A percentile compares a stretch with the other conserved stretches of the same genome.
Conservation (phyloP, 2,797 vertebrate species). For the Cirrhinus mrigala region DNA sequence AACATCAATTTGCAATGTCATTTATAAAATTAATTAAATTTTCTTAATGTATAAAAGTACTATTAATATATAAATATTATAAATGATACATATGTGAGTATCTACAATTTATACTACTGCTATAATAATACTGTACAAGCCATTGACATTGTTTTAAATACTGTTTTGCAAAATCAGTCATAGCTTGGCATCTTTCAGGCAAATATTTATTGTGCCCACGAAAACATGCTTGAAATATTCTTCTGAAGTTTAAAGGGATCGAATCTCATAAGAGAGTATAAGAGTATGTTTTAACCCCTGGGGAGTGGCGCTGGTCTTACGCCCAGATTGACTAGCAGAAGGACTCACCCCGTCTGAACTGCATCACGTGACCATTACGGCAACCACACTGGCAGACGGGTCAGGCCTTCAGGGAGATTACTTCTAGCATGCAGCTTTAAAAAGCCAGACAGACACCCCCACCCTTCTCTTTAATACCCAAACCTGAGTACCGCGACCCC, state of each 20-base stretch:
- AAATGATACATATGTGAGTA: too few species aligned
- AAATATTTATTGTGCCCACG: slow-evolving; percentile 8
- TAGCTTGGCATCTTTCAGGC: slow-evolving; percentile 20
- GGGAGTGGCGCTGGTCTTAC: slow-evolving; percentile 20
- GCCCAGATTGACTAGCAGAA: slow-evolving; percentile 34
- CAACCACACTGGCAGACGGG: slow-evolving; percentile 28
- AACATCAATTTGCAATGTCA: not conserved
- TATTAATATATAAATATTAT: not conserved
- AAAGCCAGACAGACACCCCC: slow-evolving; percentile 39
- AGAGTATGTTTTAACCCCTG: not conserved
- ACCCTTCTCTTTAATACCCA: not conserved
- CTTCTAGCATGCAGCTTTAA: slow-evolving; percentile 39
- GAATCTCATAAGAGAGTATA: slow-evolving; percentile 14
- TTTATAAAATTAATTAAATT: not conserved
- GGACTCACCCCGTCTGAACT: slow-evolving; percentile 44
- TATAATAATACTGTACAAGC: too few species aligned
- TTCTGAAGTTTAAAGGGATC: slow-evolving; percentile 13
- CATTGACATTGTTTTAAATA: not conserved
- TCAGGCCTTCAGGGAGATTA: slow-evolving; percentile 49
- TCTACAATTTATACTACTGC: too few species aligned
- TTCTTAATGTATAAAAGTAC: not conserved
- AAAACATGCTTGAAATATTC: slow-evolving; percentile 19
- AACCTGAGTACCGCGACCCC: slow-evolving; percentile 13
- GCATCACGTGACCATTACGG: slow-evolving; percentile 29
- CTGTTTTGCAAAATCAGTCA: not conserved